These are phyloP conservation scores for Crocallis elinguaria DNA, from an alignment of 2,888 invertebrate genomes.

Conservation along the genomic window DNA sequence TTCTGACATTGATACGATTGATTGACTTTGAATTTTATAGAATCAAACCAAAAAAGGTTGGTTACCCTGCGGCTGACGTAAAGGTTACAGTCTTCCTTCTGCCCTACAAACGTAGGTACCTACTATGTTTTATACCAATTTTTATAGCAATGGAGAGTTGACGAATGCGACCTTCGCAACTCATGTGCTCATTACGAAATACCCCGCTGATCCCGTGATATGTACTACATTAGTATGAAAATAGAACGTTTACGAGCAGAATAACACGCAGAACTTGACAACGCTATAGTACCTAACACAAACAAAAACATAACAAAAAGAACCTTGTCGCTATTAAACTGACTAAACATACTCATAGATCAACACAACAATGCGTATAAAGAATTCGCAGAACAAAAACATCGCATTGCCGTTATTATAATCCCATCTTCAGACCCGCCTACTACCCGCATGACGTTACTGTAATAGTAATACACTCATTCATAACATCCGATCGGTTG, in stretches of 20 bases:
- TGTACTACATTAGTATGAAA: constrained; percentile 29
- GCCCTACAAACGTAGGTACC: no score
- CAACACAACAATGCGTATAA: neutral
- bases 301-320: neutral
- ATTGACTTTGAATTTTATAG: no score
- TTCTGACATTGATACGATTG: no score
- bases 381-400: no score
- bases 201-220: constrained; percentile 31
- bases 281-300: neutral
- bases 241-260: constrained; percentile 33
- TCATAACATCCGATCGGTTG: constrained; percentile 23
- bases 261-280: constrained; percentile 1
- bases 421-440: constrained; percentile 10
- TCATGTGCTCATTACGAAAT: constrained; percentile 37
- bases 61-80: no score
- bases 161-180: constrained; percentile 27
- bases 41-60: no score
- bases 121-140: neutral
- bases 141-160: constrained; percentile 14
- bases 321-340: constrained; percentile 2
- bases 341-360: constrained; percentile 4
- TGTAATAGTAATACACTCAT: constrained; percentile 33
- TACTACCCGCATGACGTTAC: constrained; percentile 26
- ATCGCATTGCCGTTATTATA: constrained; percentile 6
- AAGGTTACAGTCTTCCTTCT: no score